phyloP scores from a whole-genome alignment of 2,113 vertebrate genomes.

The Strix uralensis region DNA sequence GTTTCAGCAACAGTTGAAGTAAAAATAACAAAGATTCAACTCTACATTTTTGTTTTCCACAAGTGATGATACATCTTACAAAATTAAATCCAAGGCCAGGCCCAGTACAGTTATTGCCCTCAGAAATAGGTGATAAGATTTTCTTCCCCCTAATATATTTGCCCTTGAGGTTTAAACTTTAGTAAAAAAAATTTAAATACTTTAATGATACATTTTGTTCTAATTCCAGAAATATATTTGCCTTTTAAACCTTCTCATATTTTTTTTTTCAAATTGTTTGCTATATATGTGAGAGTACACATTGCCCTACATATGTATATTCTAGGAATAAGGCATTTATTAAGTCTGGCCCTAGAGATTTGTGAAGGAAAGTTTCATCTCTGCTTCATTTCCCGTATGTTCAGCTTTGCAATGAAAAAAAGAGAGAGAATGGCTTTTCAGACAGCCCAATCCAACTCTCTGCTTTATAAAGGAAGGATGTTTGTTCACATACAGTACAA shows the following conservation, averaged over 20 bases:
- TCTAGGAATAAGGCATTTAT: conserved; percentile 82
- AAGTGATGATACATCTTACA: conserved; percentile 90
- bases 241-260: conserved; percentile 62
- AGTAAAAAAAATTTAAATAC: conserved; percentile 67
- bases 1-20: conserved; percentile 81
- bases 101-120: conserved; percentile 82
- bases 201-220: conserved; percentile 69
- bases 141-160: conserved; percentile 41
- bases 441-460: conserved; percentile 61
- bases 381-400: conserved; percentile 62
- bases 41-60: conserved; percentile 80
- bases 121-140: conserved; percentile 68
- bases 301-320: conserved; percentile 68
- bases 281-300: conserved; percentile 62
- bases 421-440: conserved; percentile 66
- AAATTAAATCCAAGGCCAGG: conserved; percentile 86
- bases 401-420: conserved; percentile 66
- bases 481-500: conserved; percentile 68
- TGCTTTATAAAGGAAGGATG: conserved; percentile 60
- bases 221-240: conserved; percentile 78
- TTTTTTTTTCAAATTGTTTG: conserved; percentile 53
- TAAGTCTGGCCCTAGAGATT: conserved; percentile 80
- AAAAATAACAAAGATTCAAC: conserved; percentile 87
- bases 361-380: conserved; percentile 67
- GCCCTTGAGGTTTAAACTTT: conserved; percentile 61